Percentiles rank a stretch among this genome's conserved stretches.
phyloP scores from a whole-genome alignment of 2,888 invertebrate genomes.

The Pterostichus madidus region DNA sequence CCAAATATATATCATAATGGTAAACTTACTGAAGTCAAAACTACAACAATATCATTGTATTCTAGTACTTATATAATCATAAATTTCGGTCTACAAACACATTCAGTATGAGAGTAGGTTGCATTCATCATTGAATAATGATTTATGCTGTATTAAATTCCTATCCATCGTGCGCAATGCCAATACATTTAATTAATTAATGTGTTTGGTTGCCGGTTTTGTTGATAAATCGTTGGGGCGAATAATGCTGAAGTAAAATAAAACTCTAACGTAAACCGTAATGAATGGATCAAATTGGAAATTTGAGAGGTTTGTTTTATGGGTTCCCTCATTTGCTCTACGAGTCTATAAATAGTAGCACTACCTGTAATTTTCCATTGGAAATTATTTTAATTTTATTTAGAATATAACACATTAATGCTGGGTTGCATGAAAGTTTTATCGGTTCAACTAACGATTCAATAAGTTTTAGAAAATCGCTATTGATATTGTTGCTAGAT shows the following conservation, averaged over 20 bases:
- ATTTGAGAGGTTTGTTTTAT: conserved; percentile 38
- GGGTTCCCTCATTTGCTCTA: background rate
- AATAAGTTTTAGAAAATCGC: no score
- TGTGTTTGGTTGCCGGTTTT: conserved; percentile 58
- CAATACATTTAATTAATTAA: conserved; percentile 66
- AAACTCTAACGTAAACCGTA: conserved; percentile 47
- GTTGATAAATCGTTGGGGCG: conserved; percentile 54
- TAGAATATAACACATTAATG: no score
- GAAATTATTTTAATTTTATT: background rate
- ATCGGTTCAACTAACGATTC: no score
- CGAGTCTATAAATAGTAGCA: background rate
- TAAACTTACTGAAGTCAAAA: conserved; percentile 5
- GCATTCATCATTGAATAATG: conserved; percentile 38
- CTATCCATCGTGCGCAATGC: conserved; percentile 57
- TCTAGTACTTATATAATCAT: background rate
- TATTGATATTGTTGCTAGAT: no score
- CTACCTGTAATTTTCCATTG: background rate
- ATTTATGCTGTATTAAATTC: conserved; percentile 66
- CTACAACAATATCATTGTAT: conserved; percentile 12
- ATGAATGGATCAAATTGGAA: conserved; percentile 50
- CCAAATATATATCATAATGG: no score
- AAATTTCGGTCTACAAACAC: background rate
- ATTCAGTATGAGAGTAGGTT: conserved; percentile 19
- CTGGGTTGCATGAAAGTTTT: no score
- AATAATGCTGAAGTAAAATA: conserved; percentile 62